Evolutionary conservation across 2,797 vertebrate species (phyloP), one percentile per base, ranked within the genome.

Genomic region (Enteromius anoplus): DNA sequence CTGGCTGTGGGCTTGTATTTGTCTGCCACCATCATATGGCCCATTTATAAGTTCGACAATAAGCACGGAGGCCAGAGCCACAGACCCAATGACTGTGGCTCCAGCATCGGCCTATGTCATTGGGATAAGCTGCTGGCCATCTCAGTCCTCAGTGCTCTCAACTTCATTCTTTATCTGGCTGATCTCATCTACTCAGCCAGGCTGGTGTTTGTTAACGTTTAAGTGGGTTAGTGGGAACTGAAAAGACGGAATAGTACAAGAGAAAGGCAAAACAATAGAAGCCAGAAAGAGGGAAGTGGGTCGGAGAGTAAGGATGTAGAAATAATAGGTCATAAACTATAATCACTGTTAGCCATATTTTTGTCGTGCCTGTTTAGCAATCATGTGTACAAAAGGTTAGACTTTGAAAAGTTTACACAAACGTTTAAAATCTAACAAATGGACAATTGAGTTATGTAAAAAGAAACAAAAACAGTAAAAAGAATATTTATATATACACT

Each of bases 1-100:
- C 89, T 97, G 42, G 96, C 97, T 0, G 95, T 96, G 19, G 85
- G 95, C 9, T 84, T 96, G 81, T 98, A 98, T 3, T 93, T 95
- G 85, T 93, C 90, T 0, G 96, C 94, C 14, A 93, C 96, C 83
- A 94, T 97, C 78, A 88, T 98, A 88, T 98, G 97, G 97, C 96
- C 97, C 2, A 93, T 98, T 85, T 98, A 94, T 90, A 93, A 95
- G 84, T 98, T 98, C 5, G 92, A 96, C 37, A 79, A 89, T 17
- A 94, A 91, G 26, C 88, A 96, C 0, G 88, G 93, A 0, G 95
- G 96, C 11, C 0, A 0, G 0, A 91, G 92, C 80, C 0, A 82
- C 0, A 89, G 94, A 72, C 92, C 93, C 0, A 32, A 10, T 45
- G 0, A 0, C 0, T 95, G 93, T 51, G 23, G 77, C 84, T 17